Percentiles rank a stretch among this genome's conserved stretches.
phyloP scores from a whole-genome alignment of 2,797 vertebrate genomes.

The Nannoperca obscura region DNA sequence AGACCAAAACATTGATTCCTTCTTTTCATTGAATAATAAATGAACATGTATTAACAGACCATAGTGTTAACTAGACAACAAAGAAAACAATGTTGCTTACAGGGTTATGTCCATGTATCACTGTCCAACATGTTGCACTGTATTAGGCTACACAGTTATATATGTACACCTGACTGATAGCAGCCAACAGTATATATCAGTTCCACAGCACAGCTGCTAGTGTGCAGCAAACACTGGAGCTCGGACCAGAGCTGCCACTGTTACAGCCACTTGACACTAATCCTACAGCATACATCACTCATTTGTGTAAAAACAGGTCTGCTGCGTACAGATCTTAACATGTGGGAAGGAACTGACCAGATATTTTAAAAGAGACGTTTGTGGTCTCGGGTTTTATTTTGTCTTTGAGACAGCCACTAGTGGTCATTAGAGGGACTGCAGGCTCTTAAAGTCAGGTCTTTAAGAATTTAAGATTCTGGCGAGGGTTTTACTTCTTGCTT shows the following conservation, averaged over 20 bases:
- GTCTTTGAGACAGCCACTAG: constrained; percentile 7
- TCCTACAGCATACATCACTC: neutral
- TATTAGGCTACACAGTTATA: neutral
- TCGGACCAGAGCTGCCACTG: neutral
- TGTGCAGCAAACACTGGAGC: neutral
- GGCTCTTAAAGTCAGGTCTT: neutral
- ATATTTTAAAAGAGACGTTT: neutral
- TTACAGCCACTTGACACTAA: neutral
- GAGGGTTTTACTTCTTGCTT: neutral
- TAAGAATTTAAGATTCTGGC: neutral
- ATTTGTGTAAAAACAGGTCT: too few relatives aligned
- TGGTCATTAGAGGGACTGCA: constrained; percentile 20
- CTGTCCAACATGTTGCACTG: neutral
- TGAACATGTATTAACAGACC: neutral
- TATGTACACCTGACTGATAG: neutral
- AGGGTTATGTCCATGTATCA: neutral
- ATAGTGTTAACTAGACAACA: neutral
- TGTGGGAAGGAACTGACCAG: neutral
- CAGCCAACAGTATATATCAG: neutral
- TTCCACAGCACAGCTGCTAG: neutral
- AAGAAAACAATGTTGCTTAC: neutral
- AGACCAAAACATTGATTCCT: neutral
- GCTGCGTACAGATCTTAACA: neutral
- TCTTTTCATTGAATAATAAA: neutral
- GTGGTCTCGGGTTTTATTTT: neutral